A percentile compares a stretch with the other conserved stretches of the same genome.
Evolutionary conservation across 2,797 vertebrate genomes (phyloP).

Genomic region (Sebastes nivosus): DNA sequence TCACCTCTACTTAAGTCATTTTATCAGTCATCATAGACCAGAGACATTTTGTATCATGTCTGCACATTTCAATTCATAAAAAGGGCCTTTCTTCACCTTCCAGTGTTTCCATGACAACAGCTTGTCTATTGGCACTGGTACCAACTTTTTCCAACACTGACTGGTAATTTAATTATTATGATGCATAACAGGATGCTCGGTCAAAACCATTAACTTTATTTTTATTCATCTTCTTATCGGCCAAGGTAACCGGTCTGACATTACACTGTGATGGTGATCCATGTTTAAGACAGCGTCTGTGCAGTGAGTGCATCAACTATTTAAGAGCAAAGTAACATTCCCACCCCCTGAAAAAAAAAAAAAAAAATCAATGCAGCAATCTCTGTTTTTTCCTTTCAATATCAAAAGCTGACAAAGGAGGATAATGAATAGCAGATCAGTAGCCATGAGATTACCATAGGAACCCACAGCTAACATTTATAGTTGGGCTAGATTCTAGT

Average conservation of each 20-base stretch:
- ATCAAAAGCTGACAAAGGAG: slow-evolving; percentile 1
- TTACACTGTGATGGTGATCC: neutral
- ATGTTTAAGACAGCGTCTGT: neutral
- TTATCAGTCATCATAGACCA: neutral
- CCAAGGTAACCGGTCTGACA: neutral
- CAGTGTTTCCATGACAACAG: slow-evolving; percentile 67
- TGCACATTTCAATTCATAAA: slow-evolving; percentile 24
- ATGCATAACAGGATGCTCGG: neutral
- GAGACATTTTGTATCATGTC: slow-evolving; percentile 10
- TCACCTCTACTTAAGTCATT: neutral
- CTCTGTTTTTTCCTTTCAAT: slow-evolving; percentile 7
- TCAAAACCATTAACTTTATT: neutral
- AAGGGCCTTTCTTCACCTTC: slow-evolving; percentile 2
- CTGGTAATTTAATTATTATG: neutral
- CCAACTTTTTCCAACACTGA: neutral
- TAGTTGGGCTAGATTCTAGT: slow-evolving; percentile 20
- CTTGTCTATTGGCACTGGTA: neutral
- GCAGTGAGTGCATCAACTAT: slow-evolving; percentile 2
- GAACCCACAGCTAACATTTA: slow-evolving; percentile 60
- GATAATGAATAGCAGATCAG: slow-evolving; percentile 22
- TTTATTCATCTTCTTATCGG: neutral
- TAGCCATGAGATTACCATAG: slow-evolving; percentile 71
- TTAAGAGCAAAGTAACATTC: slow-evolving; percentile 6
- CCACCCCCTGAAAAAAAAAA: neutral
- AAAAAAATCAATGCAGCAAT: neutral